Conservation (phyloP, 2,797 vertebrate genomes). For the Urosaurus nigricauda region DNA sequence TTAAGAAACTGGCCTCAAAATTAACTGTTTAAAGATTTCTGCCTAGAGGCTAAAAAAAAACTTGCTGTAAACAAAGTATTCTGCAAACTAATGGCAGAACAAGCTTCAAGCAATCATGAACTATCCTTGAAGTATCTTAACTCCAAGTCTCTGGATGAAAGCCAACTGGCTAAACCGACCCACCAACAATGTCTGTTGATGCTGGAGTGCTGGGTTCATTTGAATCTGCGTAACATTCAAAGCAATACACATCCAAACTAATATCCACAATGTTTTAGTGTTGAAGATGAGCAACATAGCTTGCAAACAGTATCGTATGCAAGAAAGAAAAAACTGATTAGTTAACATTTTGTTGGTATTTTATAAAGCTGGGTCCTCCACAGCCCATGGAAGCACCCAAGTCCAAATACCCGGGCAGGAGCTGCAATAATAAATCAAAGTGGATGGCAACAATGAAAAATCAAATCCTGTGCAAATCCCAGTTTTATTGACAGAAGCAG, state of each 20-base stretch:
- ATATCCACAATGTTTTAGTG: background rate
- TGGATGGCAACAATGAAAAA: background rate
- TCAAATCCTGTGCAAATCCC: background rate
- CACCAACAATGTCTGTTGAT: slow-evolving; percentile 51
- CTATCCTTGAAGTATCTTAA: slow-evolving; percentile 50
- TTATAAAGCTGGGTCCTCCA: background rate
- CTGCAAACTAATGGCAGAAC: slow-evolving; percentile 40
- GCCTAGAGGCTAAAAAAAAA: slow-evolving; percentile 53
- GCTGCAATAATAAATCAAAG: background rate
- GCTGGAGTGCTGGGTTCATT: slow-evolving; percentile 38
- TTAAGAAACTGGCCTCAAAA: slow-evolving; percentile 37
- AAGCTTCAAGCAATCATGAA: slow-evolving; percentile 49
- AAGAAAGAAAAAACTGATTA: slow-evolving; percentile 5
- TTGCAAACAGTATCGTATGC: background rate
- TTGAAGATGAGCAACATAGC: background rate
- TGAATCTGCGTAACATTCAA: background rate
- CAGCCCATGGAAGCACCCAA: background rate
- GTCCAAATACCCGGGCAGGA: background rate
- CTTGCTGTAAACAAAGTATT: slow-evolving; percentile 57
- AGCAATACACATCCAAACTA: background rate
- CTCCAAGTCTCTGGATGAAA: slow-evolving; percentile 48
- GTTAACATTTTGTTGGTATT: background rate
- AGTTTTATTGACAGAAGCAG: background rate
- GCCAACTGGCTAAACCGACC: slow-evolving; percentile 53
- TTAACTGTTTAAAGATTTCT: slow-evolving; percentile 54